Evolutionary conservation across 1,140 invertebrate species (phyloP).

Genomic region (Cataglyphis hispanica): DNA sequence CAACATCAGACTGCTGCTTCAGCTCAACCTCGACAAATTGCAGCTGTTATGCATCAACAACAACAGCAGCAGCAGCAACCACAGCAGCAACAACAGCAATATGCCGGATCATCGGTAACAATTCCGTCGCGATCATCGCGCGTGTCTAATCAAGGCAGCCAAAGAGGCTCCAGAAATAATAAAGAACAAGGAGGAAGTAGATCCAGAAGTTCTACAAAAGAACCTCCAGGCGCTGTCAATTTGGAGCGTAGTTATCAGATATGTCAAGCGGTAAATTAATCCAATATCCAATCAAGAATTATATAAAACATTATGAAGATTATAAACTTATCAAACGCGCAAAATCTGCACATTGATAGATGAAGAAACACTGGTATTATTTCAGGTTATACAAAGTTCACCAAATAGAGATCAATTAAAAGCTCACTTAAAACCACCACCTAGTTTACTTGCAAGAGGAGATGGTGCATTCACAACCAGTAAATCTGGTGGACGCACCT

Average conservation of each 20-base stretch:
- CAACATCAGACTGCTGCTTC: constrained; percentile 77
- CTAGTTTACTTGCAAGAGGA: constrained; percentile 89
- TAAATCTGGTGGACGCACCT: constrained; percentile 83
- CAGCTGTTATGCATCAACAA: constrained; percentile 80
- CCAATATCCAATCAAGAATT: constrained; percentile 1
- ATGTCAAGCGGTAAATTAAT: constrained; percentile 92
- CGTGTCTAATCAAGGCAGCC: constrained; percentile 84
- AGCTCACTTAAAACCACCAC: constrained; percentile 93
- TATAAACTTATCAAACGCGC: constrained; percentile 24
- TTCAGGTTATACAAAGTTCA: constrained; percentile 93
- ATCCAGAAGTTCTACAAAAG: constrained; percentile 89
- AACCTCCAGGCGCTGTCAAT: constrained; percentile 95
- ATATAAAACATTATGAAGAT: constrained; percentile 10
- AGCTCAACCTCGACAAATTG: constrained; percentile 81
- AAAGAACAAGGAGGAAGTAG: constrained; percentile 84
- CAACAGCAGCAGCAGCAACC: constrained; percentile 71
- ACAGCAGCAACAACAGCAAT: constrained; percentile 78
- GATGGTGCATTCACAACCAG: constrained; percentile 83
- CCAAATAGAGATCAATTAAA: constrained; percentile 95
- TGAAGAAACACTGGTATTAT: constrained; percentile 53
- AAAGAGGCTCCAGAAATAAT: constrained; percentile 83
- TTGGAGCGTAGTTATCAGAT: constrained; percentile 98
- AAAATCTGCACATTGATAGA: constrained; percentile 34
- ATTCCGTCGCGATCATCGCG: constrained; percentile 87
- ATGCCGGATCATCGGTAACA: constrained; percentile 81